Base-by-base conservation (phyloP, 2,888 invertebrate genomes). In the Philopedon plagiatum region DNA sequence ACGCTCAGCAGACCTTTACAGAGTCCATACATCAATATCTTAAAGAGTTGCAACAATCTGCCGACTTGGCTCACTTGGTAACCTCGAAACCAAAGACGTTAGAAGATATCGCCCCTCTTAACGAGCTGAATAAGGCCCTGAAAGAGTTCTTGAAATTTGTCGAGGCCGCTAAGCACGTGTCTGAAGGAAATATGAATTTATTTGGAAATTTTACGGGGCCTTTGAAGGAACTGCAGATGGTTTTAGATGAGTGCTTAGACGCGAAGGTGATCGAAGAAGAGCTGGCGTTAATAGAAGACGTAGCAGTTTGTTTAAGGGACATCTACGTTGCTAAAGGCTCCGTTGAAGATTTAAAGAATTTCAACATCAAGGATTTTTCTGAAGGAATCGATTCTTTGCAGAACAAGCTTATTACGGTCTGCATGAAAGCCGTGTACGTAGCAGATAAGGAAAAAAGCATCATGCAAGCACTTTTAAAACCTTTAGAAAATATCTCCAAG, bases 401-500 rank as follows among this genome's bases (percentile, higher is more conserved):
- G 66, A 82, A 81, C 64, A 82, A 80, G 44, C 76, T 86, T n/a
- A 83, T 85, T 21, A 81, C 79, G 39, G 79, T 83, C 51, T 85
- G 84, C 67, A 82, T 81, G 74, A 83, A 80, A 76, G 82, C 83
- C 5, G 82, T 85, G n/a, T 75, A 82, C 23, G 76, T 75, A 4
- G 79, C 80, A 34, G 67, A 71, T 54, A 75, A 78, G 18, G 76
- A 82, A 65, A 81, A 82, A 72, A 80, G 83, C 0, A 70, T 84
- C 2, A 75, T 85, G 9, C 82, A 83, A 75, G 81, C 80, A 39
- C 74, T 85, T 11, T 51, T 83, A 1, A 77, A 80, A 65, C 82
- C 84, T 0, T 68, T 86, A 26, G 85, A 86, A 76, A 78, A 79
- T 44, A 75, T 85, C 9, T 81, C 80, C 8, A 85, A 84, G 74